Conservation (phyloP, 2,797 vertebrate genomes). For the Parotocinclus haroldoi region DNA sequence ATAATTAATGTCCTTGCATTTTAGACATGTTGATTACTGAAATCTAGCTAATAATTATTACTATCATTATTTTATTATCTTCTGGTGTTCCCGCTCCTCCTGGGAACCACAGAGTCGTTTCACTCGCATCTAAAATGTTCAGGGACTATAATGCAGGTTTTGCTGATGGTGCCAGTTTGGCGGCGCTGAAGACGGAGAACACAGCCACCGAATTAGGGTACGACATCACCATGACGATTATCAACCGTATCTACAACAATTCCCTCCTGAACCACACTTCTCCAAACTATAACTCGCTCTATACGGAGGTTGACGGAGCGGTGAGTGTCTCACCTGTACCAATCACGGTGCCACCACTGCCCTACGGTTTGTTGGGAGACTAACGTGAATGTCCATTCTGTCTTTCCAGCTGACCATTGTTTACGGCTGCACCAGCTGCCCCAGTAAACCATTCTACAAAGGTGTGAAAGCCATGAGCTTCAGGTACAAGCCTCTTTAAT, state of each 20-base stretch:
- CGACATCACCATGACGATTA: constrained; percentile 53
- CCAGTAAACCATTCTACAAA: constrained; percentile 21
- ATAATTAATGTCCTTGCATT: no score
- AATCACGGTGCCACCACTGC: no score
- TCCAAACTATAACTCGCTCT: constrained; percentile 38
- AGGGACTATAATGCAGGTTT: neutral
- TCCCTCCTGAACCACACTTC: constrained; percentile 39
- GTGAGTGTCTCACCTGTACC: constrained; percentile 47
- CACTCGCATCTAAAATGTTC: no score
- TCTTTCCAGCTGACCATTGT: constrained; percentile 45
- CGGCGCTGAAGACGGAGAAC: neutral
- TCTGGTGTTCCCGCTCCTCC: no score
- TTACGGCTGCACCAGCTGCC: constrained; percentile 43
- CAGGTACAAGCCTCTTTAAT: constrained; percentile 51
- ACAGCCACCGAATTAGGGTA: neutral
- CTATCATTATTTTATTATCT: no score
- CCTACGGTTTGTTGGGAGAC: no score
- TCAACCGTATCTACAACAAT: constrained; percentile 51
- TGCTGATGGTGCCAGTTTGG: neutral
- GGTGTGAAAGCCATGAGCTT: constrained; percentile 51
- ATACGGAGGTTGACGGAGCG: constrained; percentile 46
- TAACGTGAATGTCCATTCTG: neutral
- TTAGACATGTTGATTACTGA: no score
- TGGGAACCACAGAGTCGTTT: no score
- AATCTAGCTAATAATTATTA: no score